These are phyloP conservation scores for Acleris holmiana DNA, from an alignment of 2,888 invertebrate genomes.

Conservation along the genomic window DNA sequence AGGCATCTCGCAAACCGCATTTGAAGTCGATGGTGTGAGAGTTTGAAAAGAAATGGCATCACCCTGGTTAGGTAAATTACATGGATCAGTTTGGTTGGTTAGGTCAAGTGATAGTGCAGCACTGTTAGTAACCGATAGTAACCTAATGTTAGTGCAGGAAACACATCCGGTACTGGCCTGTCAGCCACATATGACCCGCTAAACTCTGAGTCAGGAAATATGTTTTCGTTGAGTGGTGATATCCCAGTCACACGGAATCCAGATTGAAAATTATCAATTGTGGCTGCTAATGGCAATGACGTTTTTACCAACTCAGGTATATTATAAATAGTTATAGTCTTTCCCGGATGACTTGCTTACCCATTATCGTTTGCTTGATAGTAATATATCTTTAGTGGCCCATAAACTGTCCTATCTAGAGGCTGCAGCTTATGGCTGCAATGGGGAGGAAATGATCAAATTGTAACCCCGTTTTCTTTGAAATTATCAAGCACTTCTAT, in stretches of 20 bases:
- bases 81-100: too few relatives aligned
- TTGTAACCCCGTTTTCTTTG: slow-evolving; percentile 32
- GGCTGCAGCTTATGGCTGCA: slow-evolving; percentile 40
- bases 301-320: slow-evolving; percentile 38
- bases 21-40: too few relatives aligned
- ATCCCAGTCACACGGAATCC: slow-evolving; percentile 41
- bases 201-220: slow-evolving; percentile 40
- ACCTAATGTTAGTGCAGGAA: too few relatives aligned
- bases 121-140: too few relatives aligned
- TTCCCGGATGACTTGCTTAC: slow-evolving; percentile 40
- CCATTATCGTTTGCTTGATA: slow-evolving; percentile 38
- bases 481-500: slow-evolving; percentile 38
- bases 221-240: slow-evolving; percentile 40
- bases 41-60: too few relatives aligned
- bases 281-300: slow-evolving; percentile 38
- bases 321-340: slow-evolving; percentile 41
- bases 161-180: slow-evolving; percentile 17
- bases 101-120: too few relatives aligned
- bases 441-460: slow-evolving; percentile 39
- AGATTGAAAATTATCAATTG: slow-evolving; percentile 38
- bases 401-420: slow-evolving; percentile 38
- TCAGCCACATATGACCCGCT: slow-evolving; percentile 37
- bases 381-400: slow-evolving; percentile 39
- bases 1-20: too few relatives aligned
- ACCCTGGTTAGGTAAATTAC: too few relatives aligned